Evolutionary conservation across 2,888 invertebrate genomes (phyloP), one percentile per base, ranked within the genome.

Genomic region (Fissipunctia ypsillon): DNA sequence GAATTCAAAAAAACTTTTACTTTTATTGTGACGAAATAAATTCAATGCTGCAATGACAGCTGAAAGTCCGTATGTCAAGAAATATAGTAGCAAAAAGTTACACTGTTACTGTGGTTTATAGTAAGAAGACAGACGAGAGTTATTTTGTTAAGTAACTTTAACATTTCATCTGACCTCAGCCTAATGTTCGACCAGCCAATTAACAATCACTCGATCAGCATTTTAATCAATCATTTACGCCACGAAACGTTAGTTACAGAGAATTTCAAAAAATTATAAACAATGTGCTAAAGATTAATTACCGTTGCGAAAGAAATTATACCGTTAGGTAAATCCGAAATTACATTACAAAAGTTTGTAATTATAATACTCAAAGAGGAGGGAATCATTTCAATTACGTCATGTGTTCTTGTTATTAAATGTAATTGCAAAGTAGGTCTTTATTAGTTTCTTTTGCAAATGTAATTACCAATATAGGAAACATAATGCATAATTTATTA

Each of bases 1-100:
- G 78, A 81, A 84, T 84, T 81, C 66, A 64, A 83, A 80, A 48
- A 54, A 43, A 86, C 88, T 89, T 88, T 90, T 90, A 89, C 88
- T 87, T 89, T 84, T 71, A 57, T 63, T 71, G 76, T 84, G 85
- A 65, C 75, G 68, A 59, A 77, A 75, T 78, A 63, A 59, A 35
- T 22, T 41, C 31, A 48, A 63, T 77, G 50, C 25, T 69, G 38
- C 43, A 43, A 0, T 41, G 64, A 25, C 54, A 52, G 35, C n/a
- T 7, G 31, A 56, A 50, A 52, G 31, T 54, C 3, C 0, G 28
- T 68, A 48, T 56, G 35, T 45, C 14, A 57, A 50, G n/a, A 50
- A 31, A n/a, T 5, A 4, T 14, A 25, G 10, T 45, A 28, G 14
- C 9, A 61, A 22, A 10, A 35, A 28, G 12, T n/a, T 43, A n/a